Percentiles rank a stretch among this genome's conserved stretches.
These are phyloP conservation scores for Drosophila rubida DNA, from an alignment of 2,888 invertebrate genomes.

Conservation along the genomic window DNA sequence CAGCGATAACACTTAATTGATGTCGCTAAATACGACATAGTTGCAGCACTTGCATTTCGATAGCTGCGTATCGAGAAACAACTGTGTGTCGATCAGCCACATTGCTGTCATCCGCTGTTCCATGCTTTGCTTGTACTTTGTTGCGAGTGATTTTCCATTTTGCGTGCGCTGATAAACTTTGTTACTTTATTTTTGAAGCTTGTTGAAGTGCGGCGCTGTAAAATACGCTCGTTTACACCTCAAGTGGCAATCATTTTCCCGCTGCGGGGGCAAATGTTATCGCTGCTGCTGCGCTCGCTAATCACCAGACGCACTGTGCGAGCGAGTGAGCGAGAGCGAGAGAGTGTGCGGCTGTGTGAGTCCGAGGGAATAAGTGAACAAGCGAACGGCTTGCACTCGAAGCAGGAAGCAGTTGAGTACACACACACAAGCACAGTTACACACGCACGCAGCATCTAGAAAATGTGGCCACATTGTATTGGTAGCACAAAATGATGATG, in stretches of 20 bases:
- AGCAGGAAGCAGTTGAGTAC: constrained; percentile 45
- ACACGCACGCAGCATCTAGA: constrained; percentile 9
- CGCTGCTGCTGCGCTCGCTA: constrained; percentile 51
- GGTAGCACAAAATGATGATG: constrained; percentile 31
- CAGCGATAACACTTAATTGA: background rate
- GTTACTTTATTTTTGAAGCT: constrained; percentile 42
- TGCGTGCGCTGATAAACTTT: constrained; percentile 45
- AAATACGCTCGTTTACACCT: constrained; percentile 78
- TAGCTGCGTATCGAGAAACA: background rate
- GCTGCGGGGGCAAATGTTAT: constrained; percentile 30
- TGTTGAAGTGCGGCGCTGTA: constrained; percentile 59
- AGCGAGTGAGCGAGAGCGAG: background rate
- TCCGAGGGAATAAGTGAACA: background rate
- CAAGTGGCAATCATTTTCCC: constrained; percentile 68
- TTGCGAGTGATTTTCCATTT: constrained; percentile 34
- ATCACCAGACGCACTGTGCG: constrained; percentile 42
- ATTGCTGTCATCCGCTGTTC: background rate
- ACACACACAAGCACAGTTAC: constrained; percentile 7
- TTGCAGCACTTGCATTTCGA: background rate
- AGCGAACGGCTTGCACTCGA: constrained; percentile 39
- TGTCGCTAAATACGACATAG: background rate
- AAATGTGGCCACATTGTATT: constrained; percentile 51
- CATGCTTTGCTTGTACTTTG: background rate
- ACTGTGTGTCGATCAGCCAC: constrained; percentile 1
- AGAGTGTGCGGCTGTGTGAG: constrained; percentile 2